phyloP scores from a whole-genome alignment of 2,113 vertebrate species.

The Scalopus aquaticus region DNA sequence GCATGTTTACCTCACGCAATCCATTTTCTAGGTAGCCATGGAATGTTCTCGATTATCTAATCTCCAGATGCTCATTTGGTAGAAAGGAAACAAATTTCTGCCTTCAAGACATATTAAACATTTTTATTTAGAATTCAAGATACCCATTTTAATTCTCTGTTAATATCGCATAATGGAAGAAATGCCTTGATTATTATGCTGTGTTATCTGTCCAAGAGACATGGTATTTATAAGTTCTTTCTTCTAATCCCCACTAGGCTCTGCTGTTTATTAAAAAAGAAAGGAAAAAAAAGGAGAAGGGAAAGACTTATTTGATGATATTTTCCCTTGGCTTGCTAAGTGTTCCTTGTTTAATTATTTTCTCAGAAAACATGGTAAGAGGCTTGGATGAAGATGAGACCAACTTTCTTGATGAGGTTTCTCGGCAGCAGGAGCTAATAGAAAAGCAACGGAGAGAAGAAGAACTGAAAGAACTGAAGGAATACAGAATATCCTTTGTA shows the following conservation, averaged over 20 bases:
- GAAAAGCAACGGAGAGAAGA: constrained; percentile 98
- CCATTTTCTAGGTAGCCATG: constrained; percentile 19
- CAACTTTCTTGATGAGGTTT: constrained; percentile 97
- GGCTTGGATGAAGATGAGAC: constrained; percentile 97
- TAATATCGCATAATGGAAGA: constrained; percentile 51
- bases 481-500: constrained; percentile 98
- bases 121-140: constrained; percentile 63
- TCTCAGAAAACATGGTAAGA: constrained; percentile 98
- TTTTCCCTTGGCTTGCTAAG: constrained; percentile 39
- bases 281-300: not conserved
- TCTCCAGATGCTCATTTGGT: constrained; percentile 37
- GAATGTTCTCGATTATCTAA: constrained; percentile 32
- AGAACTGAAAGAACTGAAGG: constrained; percentile 93
- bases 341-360: constrained; percentile 65
- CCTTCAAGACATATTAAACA: not conserved
- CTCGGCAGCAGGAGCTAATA: constrained; percentile 94
- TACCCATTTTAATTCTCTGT: constrained; percentile 53
- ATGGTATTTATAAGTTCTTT: constrained; percentile 46
- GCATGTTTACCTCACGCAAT: not conserved
- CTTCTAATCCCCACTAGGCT: constrained; percentile 49
- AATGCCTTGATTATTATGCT: constrained; percentile 56
- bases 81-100: constrained; percentile 29
- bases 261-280: constrained; percentile 18
- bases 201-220: constrained; percentile 27
- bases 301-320: constrained; percentile 23